Percentiles rank a stretch among this genome's conserved stretches.
Conservation (phyloP, 2,888 invertebrate species). For the Thumatha senex region DNA sequence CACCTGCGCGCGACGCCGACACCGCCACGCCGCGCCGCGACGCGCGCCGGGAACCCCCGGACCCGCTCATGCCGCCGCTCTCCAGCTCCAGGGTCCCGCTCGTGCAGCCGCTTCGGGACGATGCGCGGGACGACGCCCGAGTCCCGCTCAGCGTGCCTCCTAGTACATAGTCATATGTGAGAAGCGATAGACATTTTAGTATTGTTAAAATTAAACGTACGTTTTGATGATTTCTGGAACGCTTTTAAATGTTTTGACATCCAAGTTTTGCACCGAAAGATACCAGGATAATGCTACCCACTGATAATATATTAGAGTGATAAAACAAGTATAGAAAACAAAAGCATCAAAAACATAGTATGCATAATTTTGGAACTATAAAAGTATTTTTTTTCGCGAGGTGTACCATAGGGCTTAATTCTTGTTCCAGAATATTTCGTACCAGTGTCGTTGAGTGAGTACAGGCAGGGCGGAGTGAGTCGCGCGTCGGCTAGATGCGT, state of each 20-base stretch:
- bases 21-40: constrained; percentile 91
- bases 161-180: constrained; percentile 45
- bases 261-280: not conserved
- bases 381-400: not conserved
- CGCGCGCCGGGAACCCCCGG: constrained; percentile 88
- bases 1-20: constrained; percentile 95
- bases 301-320: not conserved
- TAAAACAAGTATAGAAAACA: not conserved
- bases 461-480: constrained; percentile 92
- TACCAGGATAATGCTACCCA: not conserved
- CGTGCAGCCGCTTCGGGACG: constrained; percentile 79
- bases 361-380: not conserved
- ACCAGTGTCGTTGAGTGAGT: constrained; percentile 93
- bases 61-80: constrained; percentile 75
- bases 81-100: constrained; percentile 68
- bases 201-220: not conserved
- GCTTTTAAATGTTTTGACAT: not conserved
- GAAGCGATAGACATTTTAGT: not conserved
- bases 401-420: not conserved
- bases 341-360: not conserved
- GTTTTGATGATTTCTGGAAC: not conserved
- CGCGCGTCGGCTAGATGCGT: constrained; percentile 92
- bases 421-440: constrained; percentile 21
- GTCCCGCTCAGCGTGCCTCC: constrained; percentile 83
- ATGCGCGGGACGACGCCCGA: constrained; percentile 74